Percentiles rank a stretch among this genome's conserved stretches.
Evolutionary conservation across 2,888 invertebrate species (phyloP).

Genomic region (Plebejus anna): DNA sequence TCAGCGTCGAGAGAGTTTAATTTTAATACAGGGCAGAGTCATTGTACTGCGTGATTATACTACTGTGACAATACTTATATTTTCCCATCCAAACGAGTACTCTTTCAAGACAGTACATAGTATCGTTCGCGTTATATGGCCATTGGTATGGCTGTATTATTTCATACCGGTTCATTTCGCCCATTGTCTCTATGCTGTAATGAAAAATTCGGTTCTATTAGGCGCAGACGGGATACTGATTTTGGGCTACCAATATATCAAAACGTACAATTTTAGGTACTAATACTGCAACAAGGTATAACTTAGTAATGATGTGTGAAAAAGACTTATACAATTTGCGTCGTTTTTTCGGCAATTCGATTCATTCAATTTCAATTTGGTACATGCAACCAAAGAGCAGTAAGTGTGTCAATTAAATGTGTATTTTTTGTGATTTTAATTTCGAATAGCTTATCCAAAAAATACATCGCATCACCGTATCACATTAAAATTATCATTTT

Average conservation of each 20-base stretch:
- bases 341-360: too few species aligned
- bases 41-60: background rate
- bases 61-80: constrained; percentile 37
- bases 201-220: constrained; percentile 49
- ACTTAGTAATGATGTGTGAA: too few species aligned
- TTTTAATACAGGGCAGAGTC: background rate
- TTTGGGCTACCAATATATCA: background rate
- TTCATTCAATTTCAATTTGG: too few species aligned
- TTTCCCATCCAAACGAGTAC: constrained; percentile 38
- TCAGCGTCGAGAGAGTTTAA: background rate
- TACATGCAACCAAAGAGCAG: too few species aligned
- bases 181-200: constrained; percentile 58
- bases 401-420: too few species aligned
- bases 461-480: too few species aligned
- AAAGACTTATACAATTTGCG: too few species aligned
- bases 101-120: constrained; percentile 31
- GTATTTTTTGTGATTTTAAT: too few species aligned
- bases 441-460: too few species aligned
- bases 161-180: constrained; percentile 54
- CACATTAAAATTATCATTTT: too few species aligned
- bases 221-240: background rate
- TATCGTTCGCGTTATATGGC: background rate
- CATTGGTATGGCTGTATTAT: constrained; percentile 34
- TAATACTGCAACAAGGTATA: background rate
- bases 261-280: background rate